Conservation (phyloP, 1,140 invertebrate genomes). For the Eubasilissa regina region DNA sequence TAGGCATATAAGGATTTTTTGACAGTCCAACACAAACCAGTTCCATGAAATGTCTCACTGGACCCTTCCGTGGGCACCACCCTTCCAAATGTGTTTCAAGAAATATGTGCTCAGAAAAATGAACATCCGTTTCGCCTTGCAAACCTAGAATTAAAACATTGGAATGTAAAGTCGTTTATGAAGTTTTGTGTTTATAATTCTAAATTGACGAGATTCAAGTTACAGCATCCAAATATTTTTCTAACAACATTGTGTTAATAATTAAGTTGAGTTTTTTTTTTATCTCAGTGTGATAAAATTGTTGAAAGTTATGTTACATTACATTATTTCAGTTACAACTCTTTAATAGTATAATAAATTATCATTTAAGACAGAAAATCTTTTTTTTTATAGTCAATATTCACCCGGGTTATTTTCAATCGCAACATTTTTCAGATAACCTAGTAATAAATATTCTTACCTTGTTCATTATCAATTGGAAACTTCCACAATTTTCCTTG, state of each 20-base stretch:
- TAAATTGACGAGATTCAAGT: not conserved
- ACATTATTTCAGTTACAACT: too few species aligned
- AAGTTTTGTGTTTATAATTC: too few species aligned
- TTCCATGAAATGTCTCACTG: conserved; percentile 97
- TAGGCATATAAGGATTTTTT: conserved; percentile 93
- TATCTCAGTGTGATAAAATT: too few species aligned
- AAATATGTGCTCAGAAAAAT: conserved; percentile 95
- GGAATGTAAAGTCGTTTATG: too few species aligned
- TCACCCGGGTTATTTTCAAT: too few species aligned
- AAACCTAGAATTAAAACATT: conserved; percentile 74
- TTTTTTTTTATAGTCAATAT: too few species aligned
- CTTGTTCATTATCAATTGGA: conserved; percentile 98
- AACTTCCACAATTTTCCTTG: conserved; percentile 97
- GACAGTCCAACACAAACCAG: conserved; percentile 94
- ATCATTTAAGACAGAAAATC: too few species aligned
- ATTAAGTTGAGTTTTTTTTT: too few species aligned
- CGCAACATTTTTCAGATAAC: too few species aligned
- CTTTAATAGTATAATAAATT: too few species aligned
- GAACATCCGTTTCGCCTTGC: conserved; percentile 83
- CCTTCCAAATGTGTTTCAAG: conserved; percentile 87
- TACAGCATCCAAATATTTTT: not conserved
- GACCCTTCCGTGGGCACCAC: conserved; percentile 92
- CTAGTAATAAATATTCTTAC: too few species aligned
- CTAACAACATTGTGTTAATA: not conserved
- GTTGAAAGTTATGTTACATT: too few species aligned